These are phyloP conservation scores for Microplitis deprimator DNA, from an alignment of 2,888 invertebrate genomes.

Conservation along the genomic window DNA sequence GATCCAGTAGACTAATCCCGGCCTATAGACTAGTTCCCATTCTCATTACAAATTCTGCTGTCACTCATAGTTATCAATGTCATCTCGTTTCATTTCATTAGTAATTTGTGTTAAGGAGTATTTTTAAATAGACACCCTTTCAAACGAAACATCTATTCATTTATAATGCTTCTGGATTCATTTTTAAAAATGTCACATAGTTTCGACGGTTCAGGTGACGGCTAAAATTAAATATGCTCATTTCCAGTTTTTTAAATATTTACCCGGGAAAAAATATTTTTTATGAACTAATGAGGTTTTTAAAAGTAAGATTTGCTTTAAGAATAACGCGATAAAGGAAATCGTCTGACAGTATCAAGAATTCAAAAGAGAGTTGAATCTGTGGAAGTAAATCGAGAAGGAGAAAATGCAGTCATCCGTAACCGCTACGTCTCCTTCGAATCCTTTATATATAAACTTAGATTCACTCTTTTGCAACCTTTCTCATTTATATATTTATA, in stretches of 20 bases:
- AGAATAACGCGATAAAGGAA: constrained; percentile 27
- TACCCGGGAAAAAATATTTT: background rate
- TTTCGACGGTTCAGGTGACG: too few species aligned
- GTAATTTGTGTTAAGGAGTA: background rate
- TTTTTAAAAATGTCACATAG: too few species aligned
- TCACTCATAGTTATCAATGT: background rate
- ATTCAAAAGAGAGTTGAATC: constrained; percentile 41
- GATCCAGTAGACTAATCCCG: constrained; percentile 67
- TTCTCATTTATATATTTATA: background rate
- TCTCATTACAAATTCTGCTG: constrained; percentile 16
- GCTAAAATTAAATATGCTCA: too few species aligned
- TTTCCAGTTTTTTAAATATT: background rate
- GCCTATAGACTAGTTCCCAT: constrained; percentile 52
- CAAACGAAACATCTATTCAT: too few species aligned
- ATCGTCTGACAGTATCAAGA: constrained; percentile 25
- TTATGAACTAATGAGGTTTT: background rate
- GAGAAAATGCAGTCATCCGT: constrained; percentile 30
- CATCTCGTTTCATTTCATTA: background rate
- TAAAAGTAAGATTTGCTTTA: constrained; percentile 14
- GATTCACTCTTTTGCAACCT: background rate
- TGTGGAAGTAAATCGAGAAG: constrained; percentile 30
- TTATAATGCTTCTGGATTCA: too few species aligned
- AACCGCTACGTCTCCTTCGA: constrained; percentile 34
- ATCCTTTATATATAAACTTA: background rate
- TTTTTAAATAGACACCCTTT: too few species aligned